These are phyloP conservation scores for Atta cephalotes DNA, from an alignment of 1,140 invertebrate species.

Conservation along the genomic window DNA sequence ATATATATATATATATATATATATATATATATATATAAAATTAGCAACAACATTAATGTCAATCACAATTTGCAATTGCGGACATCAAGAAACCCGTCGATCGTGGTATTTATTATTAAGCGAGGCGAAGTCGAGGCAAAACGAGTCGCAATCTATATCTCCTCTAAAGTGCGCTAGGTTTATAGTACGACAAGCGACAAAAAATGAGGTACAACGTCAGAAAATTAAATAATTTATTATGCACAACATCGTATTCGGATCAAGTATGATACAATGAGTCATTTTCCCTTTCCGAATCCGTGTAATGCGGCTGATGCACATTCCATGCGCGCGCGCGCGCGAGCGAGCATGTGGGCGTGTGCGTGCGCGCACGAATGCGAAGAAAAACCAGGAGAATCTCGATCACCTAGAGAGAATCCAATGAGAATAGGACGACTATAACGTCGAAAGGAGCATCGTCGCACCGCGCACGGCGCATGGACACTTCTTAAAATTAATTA, in stretches of 20 bases:
- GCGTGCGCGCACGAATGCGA: neutral
- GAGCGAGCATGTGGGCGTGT: neutral
- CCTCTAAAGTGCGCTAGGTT: slow-evolving; percentile 61
- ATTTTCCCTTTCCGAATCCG: slow-evolving; percentile 42
- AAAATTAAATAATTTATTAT: slow-evolving; percentile 79
- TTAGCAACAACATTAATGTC: slow-evolving; percentile 35
- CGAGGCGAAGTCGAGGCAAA: slow-evolving; percentile 18
- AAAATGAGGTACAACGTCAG: slow-evolving; percentile 57
- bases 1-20: no score
- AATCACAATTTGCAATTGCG: slow-evolving; percentile 13
- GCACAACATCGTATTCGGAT: slow-evolving; percentile 69
- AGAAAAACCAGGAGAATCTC: neutral
- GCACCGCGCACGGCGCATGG: neutral
- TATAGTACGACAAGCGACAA: slow-evolving; percentile 51
- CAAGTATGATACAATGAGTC: slow-evolving; percentile 68
- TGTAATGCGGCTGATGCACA: slow-evolving; percentile 18
- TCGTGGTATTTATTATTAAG: slow-evolving; percentile 46
- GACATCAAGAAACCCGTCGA: neutral
- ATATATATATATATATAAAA: neutral
- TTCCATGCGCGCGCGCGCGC: neutral
- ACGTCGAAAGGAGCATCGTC: slow-evolving; percentile 9
- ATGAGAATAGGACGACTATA: neutral
- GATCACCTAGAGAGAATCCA: neutral
- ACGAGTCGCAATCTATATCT: slow-evolving; percentile 53
- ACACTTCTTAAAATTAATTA: slow-evolving; percentile 38